Conservation (phyloP, 2,113 vertebrate genomes). For the Piaya cayana region DNA sequence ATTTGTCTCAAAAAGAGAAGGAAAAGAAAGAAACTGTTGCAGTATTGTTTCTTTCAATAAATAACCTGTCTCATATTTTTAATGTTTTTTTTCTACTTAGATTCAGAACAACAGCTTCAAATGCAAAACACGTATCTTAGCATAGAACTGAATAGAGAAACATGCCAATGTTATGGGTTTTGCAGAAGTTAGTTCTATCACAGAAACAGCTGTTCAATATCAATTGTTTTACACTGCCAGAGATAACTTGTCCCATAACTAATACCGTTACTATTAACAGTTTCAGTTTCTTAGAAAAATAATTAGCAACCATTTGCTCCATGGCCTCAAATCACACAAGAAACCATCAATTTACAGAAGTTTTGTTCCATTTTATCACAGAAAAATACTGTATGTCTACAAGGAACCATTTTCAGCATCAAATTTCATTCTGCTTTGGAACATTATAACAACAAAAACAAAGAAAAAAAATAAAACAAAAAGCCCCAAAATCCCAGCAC, state of each 20-base stretch:
- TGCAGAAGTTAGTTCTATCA: neutral
- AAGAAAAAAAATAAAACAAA: neutral
- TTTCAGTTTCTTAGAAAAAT: conserved; percentile 51
- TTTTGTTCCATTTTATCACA: neutral
- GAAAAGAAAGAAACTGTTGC: neutral
- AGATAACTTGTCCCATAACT: conserved; percentile 13
- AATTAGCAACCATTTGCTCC: conserved; percentile 24
- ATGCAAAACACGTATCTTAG: neutral
- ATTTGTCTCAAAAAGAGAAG: neutral
- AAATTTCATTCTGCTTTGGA: neutral
- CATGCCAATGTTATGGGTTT: neutral
- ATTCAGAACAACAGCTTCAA: neutral
- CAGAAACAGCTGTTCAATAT: conserved; percentile 1
- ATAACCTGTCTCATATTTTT: neutral
- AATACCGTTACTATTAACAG: neutral
- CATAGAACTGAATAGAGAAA: neutral
- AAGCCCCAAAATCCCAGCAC: neutral
- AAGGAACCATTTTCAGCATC: neutral
- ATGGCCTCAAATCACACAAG: neutral
- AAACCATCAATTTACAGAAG: neutral
- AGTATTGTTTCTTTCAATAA: neutral
- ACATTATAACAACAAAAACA: neutral
- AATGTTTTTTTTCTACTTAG: neutral
- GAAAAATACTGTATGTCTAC: neutral
- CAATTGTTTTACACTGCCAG: conserved; percentile 10